Conservation (phyloP, 2,113 vertebrate species). For the Zosterops borbonicus region DNA sequence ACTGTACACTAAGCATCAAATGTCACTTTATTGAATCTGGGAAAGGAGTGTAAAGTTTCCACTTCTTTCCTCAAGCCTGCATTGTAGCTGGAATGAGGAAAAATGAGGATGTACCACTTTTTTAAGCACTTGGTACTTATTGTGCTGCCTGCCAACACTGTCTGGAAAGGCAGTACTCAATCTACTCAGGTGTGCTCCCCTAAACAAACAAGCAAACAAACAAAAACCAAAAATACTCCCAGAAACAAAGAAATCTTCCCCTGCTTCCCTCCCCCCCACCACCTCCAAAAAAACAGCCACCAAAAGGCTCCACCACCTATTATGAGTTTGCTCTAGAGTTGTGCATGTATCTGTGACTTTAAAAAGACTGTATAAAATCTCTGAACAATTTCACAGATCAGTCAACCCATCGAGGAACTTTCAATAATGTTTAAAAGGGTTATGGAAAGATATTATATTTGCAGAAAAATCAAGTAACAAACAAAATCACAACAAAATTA, state of each 20-base stretch:
- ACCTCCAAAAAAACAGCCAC: background rate
- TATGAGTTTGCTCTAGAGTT: background rate
- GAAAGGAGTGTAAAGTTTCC: background rate
- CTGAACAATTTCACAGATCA: background rate
- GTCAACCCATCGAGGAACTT: background rate
- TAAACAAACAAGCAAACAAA: background rate
- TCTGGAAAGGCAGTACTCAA: background rate
- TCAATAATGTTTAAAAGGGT: background rate
- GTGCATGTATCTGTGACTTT: background rate
- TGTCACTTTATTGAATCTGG: background rate
- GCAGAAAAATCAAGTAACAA: background rate
- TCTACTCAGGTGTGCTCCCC: background rate
- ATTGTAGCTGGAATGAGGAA: background rate
- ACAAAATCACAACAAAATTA: background rate
- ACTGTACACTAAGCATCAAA: background rate
- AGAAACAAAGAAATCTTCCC: background rate
- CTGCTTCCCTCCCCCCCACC: background rate
- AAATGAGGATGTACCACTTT: background rate
- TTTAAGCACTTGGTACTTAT: fast-evolving
- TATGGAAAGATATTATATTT: background rate
- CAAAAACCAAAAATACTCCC: background rate
- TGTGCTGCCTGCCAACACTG: background rate
- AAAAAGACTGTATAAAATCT: background rate
- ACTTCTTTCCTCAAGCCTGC: background rate
- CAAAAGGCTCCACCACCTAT: background rate